These are phyloP conservation scores for Apis laboriosa DNA, from an alignment of 1,140 invertebrate genomes.

Conservation along the genomic window DNA sequence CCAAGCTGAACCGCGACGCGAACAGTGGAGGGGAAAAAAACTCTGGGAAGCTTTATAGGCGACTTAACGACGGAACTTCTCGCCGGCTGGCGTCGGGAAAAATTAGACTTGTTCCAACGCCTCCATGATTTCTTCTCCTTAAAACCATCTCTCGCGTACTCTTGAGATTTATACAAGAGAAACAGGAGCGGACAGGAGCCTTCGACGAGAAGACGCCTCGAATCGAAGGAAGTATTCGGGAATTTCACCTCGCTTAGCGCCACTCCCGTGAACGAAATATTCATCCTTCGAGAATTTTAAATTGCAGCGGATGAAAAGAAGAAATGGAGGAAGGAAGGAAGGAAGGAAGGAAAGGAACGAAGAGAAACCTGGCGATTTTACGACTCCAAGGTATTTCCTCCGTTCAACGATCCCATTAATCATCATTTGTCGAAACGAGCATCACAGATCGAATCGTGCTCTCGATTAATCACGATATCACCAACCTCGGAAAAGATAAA, in stretches of 20 bases:
- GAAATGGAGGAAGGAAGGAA: not conserved
- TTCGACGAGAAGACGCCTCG: no score
- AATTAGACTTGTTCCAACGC: conserved; percentile 46
- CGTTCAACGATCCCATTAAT: conserved; percentile 67
- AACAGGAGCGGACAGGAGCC: no score
- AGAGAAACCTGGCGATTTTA: conserved; percentile 42
- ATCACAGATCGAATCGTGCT: conserved; percentile 70
- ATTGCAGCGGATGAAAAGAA: no score
- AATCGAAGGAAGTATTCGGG: not conserved
- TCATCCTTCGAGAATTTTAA: no score
- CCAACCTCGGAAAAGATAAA: conserved; percentile 48
- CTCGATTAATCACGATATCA: conserved; percentile 74
- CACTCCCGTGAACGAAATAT: no score
- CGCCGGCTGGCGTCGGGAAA: conserved; percentile 50
- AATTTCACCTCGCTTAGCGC: no score
- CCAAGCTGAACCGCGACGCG: not conserved
- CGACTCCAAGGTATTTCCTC: conserved; percentile 26
- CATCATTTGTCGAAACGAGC: conserved; percentile 75
- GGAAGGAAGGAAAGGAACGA: not conserved
- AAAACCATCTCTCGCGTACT: no score
- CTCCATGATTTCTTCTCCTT: conserved; percentile 8
- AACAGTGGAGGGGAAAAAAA: conserved; percentile 19
- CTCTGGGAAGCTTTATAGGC: conserved; percentile 32
- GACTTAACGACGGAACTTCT: conserved; percentile 56
- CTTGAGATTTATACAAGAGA: not conserved